A percentile compares a stretch with the other conserved stretches of the same genome.
Evolutionary conservation across 2,113 vertebrate species (phyloP).

Genomic region (Ondatra zibethicus): DNA sequence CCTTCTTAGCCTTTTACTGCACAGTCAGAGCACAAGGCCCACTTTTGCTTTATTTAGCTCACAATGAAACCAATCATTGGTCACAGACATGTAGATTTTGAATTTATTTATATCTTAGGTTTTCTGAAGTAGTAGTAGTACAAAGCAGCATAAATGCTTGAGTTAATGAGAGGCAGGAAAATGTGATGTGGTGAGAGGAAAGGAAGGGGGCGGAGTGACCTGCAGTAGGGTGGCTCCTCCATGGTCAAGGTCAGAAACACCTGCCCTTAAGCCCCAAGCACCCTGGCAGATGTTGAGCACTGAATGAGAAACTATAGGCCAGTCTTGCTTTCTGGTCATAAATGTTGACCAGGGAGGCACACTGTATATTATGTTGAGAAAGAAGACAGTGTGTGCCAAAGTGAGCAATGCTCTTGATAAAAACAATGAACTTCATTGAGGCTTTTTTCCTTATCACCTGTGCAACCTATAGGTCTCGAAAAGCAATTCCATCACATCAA

Average conservation of each 20-base stretch:
- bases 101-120: background rate
- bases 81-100: background rate
- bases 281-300: background rate
- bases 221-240: background rate
- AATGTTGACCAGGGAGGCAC: constrained; percentile 25
- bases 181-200: background rate
- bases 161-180: constrained; percentile 16
- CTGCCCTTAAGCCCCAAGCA: background rate
- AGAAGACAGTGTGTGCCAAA: background rate
- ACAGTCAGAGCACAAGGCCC: background rate
- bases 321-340: constrained; percentile 37
- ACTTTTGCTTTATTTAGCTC: background rate
- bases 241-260: background rate
- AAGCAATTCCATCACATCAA: background rate
- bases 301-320: background rate
- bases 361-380: background rate
- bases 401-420: constrained; percentile 12
- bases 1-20: background rate
- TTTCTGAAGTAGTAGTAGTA: constrained; percentile 11
- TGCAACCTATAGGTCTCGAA: background rate
- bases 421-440: background rate
- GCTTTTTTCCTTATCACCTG: background rate
- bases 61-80: background rate
- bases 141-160: background rate
- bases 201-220: background rate